These are phyloP conservation scores for Nemapogon koenigi DNA, from an alignment of 2,888 invertebrate genomes.

Conservation along the genomic window DNA sequence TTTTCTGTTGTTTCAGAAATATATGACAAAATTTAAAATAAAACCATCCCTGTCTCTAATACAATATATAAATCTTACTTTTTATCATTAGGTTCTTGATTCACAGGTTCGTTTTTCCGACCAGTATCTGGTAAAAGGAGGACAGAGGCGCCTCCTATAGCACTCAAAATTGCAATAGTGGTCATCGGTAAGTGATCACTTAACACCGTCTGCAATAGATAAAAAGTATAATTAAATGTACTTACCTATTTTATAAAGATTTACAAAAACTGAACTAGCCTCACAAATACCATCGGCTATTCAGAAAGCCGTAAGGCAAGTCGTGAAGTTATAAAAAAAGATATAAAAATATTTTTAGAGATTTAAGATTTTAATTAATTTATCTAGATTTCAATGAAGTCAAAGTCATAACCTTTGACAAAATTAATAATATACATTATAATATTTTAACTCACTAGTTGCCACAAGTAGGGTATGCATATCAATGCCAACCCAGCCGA, in stretches of 20 bases:
- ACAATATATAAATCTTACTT: too few relatives aligned
- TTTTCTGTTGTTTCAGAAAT: too few relatives aligned
- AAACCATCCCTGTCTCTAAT: too few relatives aligned
- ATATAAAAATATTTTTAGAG: too few relatives aligned
- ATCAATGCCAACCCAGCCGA: slow-evolving; percentile 79
- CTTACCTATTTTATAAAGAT: not conserved
- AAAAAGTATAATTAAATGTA: not conserved
- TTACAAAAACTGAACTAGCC: not conserved
- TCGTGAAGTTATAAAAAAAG: too few relatives aligned
- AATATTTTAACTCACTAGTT: slow-evolving; percentile 63
- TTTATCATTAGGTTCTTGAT: slow-evolving; percentile 25
- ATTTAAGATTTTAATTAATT: not conserved
- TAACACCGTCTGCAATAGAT: slow-evolving; percentile 62
- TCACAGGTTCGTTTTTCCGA: slow-evolving; percentile 18
- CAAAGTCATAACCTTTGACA: not conserved
- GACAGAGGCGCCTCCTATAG: slow-evolving; percentile 74
- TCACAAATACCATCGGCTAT: not conserved
- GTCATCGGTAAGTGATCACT: slow-evolving; percentile 75
- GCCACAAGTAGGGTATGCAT: slow-evolving; percentile 79
- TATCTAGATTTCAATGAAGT: not conserved
- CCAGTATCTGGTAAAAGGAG: slow-evolving; percentile 80
- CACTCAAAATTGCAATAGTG: slow-evolving; percentile 71
- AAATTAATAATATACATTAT: not conserved
- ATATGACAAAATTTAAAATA: too few relatives aligned
- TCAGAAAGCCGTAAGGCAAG: not conserved